Percentiles rank a stretch among this genome's conserved stretches.
These are phyloP conservation scores for Tragelaphus buxtoni DNA, from an alignment of 2,113 vertebrate genomes.

Conservation along the genomic window DNA sequence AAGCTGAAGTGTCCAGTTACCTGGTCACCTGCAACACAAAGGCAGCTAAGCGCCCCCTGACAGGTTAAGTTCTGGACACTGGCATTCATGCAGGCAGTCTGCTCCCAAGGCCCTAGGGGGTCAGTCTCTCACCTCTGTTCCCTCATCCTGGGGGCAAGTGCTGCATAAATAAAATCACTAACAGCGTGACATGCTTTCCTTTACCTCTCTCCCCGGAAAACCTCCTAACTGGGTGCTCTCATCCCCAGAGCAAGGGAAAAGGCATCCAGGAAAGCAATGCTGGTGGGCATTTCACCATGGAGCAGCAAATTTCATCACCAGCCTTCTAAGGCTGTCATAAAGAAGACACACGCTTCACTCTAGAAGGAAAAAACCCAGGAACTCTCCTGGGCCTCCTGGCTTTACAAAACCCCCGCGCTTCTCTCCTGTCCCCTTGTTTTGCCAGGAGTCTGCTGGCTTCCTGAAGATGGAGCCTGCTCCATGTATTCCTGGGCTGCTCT, in stretches of 20 bases:
- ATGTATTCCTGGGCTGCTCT: fast-evolving
- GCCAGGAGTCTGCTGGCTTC: not conserved
- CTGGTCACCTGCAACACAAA: not conserved
- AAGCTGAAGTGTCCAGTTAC: not conserved
- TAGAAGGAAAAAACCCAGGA: not conserved
- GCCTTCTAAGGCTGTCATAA: not conserved
- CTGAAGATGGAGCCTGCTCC: not conserved
- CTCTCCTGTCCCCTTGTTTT: not conserved
- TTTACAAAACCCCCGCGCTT: not conserved
- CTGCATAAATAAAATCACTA: not conserved
- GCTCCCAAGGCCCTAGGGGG: fast-evolving
- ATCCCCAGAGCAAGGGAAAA: not conserved
- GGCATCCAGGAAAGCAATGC: not conserved
- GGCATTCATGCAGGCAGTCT: not conserved
- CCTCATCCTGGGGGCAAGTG: not conserved
- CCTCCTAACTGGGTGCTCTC: not conserved
- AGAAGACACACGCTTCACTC: not conserved
- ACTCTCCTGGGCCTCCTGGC: not conserved
- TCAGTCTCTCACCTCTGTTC: not conserved
- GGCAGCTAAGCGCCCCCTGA: not conserved
- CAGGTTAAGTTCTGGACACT: not conserved
- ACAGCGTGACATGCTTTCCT: not conserved
- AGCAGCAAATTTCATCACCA: not conserved
- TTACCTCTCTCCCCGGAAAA: not conserved
- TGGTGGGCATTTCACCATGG: not conserved